Percentiles rank a stretch among this genome's conserved stretches.
phyloP scores from a whole-genome alignment of 2,113 vertebrate genomes.

The Chlamydotis undulata region DNA sequence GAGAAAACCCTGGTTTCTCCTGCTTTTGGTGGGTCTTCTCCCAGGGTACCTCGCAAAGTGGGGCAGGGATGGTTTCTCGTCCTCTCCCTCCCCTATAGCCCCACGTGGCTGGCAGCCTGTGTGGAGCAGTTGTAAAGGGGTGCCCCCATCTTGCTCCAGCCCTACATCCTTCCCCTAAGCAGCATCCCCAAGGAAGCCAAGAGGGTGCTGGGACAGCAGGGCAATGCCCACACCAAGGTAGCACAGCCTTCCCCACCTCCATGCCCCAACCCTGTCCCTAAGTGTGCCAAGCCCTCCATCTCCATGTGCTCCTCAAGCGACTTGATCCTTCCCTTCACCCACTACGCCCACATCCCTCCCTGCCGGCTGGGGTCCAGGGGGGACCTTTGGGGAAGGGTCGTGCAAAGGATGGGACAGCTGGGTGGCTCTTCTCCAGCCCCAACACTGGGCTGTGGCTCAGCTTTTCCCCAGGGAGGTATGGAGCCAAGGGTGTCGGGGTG shows the following conservation, averaged over 20 bases:
- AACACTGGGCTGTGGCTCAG: neutral
- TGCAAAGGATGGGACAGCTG: neutral
- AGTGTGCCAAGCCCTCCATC: neutral
- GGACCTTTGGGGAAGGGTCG: neutral
- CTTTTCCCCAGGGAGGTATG: neutral
- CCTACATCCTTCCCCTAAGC: neutral
- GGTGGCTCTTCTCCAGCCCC: neutral
- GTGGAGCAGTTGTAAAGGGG: neutral
- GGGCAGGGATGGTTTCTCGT: neutral
- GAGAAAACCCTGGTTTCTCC: neutral
- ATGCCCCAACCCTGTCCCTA: neutral
- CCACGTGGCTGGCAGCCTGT: neutral
- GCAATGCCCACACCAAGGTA: neutral
- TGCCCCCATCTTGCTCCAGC: neutral
- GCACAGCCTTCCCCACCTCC: neutral
- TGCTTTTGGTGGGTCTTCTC: neutral
- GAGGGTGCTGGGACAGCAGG: neutral
- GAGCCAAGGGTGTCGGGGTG: neutral
- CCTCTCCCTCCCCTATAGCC: neutral
- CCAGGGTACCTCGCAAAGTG: neutral
- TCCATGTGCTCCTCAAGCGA: neutral
- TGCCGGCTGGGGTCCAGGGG: neutral
- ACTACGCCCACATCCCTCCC: rapidly evolving
- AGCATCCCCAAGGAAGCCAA: neutral
- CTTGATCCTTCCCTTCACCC: neutral